Conservation (phyloP, 2,888 invertebrate genomes). For the Cabera pusaria region DNA sequence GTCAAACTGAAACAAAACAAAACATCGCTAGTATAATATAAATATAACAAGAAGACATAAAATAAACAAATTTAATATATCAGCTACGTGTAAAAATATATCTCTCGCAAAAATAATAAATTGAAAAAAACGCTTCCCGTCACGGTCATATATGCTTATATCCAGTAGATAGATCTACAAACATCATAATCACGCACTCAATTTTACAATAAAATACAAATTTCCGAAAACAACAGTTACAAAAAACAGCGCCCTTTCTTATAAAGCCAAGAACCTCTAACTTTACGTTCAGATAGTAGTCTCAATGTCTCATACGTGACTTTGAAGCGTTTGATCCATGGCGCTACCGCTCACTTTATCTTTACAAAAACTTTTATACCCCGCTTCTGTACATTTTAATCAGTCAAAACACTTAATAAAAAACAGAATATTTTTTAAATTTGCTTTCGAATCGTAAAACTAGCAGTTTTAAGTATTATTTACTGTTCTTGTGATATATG, state of each 20-base stretch:
- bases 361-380: slow-evolving; percentile 64
- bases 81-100: background rate
- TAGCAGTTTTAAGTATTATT: slow-evolving; percentile 44
- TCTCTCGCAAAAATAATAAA: slow-evolving; percentile 5
- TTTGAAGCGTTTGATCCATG: slow-evolving; percentile 61
- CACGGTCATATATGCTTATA: no score
- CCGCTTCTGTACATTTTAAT: slow-evolving; percentile 80
- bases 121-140: no score
- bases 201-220: slow-evolving; percentile 60
- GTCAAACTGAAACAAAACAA: slow-evolving; percentile 88
- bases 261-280: slow-evolving; percentile 38
- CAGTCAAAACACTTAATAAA: slow-evolving; percentile 50
- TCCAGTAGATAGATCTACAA: no score
- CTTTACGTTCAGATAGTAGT: slow-evolving; percentile 40
- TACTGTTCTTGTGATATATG: slow-evolving; percentile 58
- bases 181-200: slow-evolving; percentile 56
- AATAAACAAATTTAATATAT: no score
- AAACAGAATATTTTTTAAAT: slow-evolving; percentile 68
- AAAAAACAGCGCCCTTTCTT: slow-evolving; percentile 74
- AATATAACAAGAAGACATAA: no score
- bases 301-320: slow-evolving; percentile 72
- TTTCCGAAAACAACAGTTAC: slow-evolving; percentile 65
- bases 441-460: slow-evolving; percentile 67
- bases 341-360: slow-evolving; percentile 67
- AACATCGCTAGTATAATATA: background rate